These are phyloP conservation scores for Microctonus brassicae DNA, from an alignment of 2,888 invertebrate species.

Conservation along the genomic window DNA sequence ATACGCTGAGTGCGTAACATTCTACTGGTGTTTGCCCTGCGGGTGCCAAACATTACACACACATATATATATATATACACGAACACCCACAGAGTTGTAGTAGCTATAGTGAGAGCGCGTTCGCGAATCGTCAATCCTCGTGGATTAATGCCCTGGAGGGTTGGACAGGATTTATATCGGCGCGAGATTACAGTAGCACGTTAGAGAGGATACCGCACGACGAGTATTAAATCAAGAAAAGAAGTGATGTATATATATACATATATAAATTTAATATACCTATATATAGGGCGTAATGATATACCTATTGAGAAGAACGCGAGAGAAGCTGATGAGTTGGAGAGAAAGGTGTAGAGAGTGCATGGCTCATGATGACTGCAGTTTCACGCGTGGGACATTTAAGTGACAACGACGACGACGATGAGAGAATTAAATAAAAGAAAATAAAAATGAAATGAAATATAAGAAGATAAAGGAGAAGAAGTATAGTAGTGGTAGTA, in stretches of 20 bases:
- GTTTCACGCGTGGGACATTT: slow-evolving; percentile 8
- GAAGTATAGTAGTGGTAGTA: too few species aligned
- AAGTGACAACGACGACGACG: slow-evolving; percentile 2
- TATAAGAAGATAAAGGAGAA: too few species aligned
- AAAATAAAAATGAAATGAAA: neutral
- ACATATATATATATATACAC: neutral
- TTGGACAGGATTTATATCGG: slow-evolving; percentile 42
- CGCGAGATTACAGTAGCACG: slow-evolving; percentile 39
- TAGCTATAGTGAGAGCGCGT: neutral
- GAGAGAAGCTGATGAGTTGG: neutral
- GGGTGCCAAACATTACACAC: slow-evolving; percentile 10
- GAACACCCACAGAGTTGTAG: neutral
- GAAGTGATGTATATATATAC: slow-evolving; percentile 4
- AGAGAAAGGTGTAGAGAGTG: neutral
- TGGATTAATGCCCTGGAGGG: slow-evolving; percentile 32
- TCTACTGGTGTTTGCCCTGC: neutral
- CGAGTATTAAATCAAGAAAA: neutral
- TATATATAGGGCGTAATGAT: neutral
- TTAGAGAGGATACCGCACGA: slow-evolving; percentile 24
- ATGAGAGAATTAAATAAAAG: slow-evolving; percentile 8
- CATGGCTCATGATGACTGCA: slow-evolving; percentile 20
- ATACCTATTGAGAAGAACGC: too few species aligned
- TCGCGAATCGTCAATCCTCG: slow-evolving; percentile 30
- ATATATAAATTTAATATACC: neutral
- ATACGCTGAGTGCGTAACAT: neutral